Conservation (phyloP, 2,888 invertebrate genomes). For the Pilophorus perplexus region DNA sequence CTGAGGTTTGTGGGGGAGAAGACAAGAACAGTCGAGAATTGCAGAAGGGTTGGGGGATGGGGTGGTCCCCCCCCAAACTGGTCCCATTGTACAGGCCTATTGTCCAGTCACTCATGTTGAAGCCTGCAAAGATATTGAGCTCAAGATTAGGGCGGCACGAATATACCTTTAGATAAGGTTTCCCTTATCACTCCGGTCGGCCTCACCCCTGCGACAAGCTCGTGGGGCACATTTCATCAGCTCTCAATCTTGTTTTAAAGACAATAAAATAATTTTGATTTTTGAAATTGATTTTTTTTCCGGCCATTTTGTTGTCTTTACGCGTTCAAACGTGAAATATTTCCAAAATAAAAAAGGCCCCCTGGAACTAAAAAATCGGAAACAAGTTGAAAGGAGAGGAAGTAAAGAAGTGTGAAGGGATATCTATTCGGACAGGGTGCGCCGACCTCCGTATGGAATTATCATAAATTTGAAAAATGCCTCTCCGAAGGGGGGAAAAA, state of each 20-base stretch:
- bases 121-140: constrained; percentile 29
- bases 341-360: too few relatives aligned
- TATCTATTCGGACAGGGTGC: constrained; percentile 27
- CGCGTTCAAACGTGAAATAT: too few relatives aligned
- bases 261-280: too few relatives aligned
- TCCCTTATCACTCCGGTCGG: constrained; percentile 24
- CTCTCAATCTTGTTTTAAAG: too few relatives aligned
- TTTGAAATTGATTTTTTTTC: too few relatives aligned
- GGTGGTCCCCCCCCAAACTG: constrained; percentile 5
- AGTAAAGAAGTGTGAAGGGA: constrained; percentile 27
- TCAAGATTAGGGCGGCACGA: constrained; percentile 31
- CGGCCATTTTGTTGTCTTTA: too few relatives aligned
- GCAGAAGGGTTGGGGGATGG: too few relatives aligned
- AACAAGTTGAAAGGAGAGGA: constrained; percentile 24
- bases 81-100: constrained; percentile 28
- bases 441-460: constrained; percentile 33
- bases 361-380: constrained; percentile 21
- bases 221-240: too few relatives aligned
- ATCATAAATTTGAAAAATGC: constrained; percentile 40
- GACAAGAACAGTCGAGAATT: too few relatives aligned
- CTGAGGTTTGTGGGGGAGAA: neutral
- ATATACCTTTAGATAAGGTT: constrained; percentile 35
- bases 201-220: too few relatives aligned
- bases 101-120: constrained; percentile 35
- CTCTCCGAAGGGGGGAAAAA: neutral